Evolutionary conservation across 2,113 vertebrate species (phyloP).

Genomic region (Thunnus thynnus): DNA sequence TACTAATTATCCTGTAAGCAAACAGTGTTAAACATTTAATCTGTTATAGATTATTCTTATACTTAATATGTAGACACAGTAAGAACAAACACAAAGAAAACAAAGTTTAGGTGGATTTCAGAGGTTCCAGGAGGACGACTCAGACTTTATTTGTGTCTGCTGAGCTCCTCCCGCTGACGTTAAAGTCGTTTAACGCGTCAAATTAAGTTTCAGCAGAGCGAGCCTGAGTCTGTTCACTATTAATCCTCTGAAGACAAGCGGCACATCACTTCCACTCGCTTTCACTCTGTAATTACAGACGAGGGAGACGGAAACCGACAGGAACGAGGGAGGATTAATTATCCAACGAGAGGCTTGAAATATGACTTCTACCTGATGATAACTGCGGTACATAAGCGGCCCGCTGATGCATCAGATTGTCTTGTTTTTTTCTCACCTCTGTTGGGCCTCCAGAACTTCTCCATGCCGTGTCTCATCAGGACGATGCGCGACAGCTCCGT

Average conservation of each 20-base stretch:
- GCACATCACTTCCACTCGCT: slow-evolving; percentile 15
- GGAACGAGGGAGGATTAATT: too few relatives aligned
- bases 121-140: too few relatives aligned
- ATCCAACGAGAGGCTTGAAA: too few relatives aligned
- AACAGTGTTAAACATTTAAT: too few relatives aligned
- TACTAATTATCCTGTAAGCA: too few relatives aligned
- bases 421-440: slow-evolving; percentile 85
- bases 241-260: slow-evolving; percentile 1
- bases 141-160: too few relatives aligned
- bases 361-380: not conserved
- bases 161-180: too few relatives aligned
- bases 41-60: too few relatives aligned
- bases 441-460: slow-evolving; percentile 99
- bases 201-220: not conserved
- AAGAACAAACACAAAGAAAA: too few relatives aligned
- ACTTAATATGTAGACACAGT: too few relatives aligned
- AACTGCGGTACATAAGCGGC: not conserved
- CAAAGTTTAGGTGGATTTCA: too few relatives aligned
- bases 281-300: slow-evolving; percentile 22
- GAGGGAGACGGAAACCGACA: slow-evolving; percentile 3
- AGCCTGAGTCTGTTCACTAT: not conserved
- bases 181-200: too few relatives aligned
- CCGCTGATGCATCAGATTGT: not conserved
- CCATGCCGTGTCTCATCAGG: slow-evolving; percentile 99
- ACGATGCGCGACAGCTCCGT: slow-evolving; percentile 98